A percentile compares a stretch with the other conserved stretches of the same genome.
phyloP scores from a whole-genome alignment of 1,140 invertebrate genomes.

The Nasonia giraulti region DNA sequence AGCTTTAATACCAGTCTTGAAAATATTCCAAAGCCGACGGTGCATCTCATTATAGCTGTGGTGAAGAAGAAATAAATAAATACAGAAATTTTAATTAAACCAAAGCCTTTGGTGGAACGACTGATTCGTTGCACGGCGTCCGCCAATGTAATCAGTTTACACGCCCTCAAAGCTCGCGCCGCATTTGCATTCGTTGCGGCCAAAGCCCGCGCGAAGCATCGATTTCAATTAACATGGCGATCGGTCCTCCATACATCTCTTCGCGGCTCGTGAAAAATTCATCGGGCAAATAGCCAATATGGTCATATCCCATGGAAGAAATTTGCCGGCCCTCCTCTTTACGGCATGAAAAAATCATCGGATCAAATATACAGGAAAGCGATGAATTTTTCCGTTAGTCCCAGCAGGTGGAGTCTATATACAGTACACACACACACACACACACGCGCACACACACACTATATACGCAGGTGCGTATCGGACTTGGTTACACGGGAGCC shows the following conservation, averaged over 20 bases:
- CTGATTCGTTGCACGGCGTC: not conserved
- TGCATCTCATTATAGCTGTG: too few species aligned
- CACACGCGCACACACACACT: not conserved
- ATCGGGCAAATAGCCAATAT: not conserved
- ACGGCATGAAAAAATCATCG: not conserved
- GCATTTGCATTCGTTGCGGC: not conserved
- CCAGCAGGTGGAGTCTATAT: not conserved
- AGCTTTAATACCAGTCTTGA: too few species aligned
- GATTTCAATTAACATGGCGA: not conserved
- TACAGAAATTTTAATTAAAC: not conserved
- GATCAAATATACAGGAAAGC: too few species aligned
- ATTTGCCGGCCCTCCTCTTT: not conserved
- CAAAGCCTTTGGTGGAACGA: not conserved
- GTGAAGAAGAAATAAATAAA: too few species aligned
- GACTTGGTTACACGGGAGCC: not conserved
- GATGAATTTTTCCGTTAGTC: too few species aligned
- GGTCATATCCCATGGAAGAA: not conserved
- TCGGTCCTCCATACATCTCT: not conserved
- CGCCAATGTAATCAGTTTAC: not conserved
- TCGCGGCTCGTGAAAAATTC: not conserved
- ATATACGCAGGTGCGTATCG: not conserved
- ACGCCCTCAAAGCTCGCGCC: not conserved
- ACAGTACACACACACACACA: not conserved
- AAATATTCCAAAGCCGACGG: too few species aligned
- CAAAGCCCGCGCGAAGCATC: too few species aligned